These are phyloP conservation scores for Drosophila lini DNA, from an alignment of 1,140 invertebrate genomes.

Conservation along the genomic window DNA sequence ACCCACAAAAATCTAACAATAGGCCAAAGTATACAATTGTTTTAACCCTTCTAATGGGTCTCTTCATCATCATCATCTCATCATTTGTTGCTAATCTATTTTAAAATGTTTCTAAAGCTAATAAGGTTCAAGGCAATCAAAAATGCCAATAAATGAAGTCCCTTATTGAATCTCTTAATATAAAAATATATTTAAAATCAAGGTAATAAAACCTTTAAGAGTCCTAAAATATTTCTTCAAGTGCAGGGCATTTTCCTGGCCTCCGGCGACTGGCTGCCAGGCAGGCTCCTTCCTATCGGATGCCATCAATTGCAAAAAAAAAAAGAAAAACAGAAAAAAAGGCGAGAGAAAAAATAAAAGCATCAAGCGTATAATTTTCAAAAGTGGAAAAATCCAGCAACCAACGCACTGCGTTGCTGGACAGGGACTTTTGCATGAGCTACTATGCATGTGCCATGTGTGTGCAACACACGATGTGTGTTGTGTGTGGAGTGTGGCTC, in stretches of 20 bases:
- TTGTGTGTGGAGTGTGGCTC: constrained; percentile 6
- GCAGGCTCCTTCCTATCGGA: constrained; percentile 73
- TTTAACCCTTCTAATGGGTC: background rate
- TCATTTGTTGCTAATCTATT: background rate
- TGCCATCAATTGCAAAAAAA: constrained; percentile 79
- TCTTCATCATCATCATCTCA: background rate
- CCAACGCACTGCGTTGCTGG: constrained; percentile 57
- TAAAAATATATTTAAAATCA: background rate
- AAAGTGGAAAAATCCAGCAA: constrained; percentile 73
- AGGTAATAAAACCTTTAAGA: rapidly evolving
- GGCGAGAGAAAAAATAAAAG: constrained; percentile 50
- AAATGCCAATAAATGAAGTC: background rate
- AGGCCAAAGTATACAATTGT: background rate
- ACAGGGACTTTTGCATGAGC: constrained; percentile 36
- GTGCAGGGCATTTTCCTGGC: constrained; percentile 43
- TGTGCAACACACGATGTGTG: constrained; percentile 1
- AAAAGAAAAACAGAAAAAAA: constrained; percentile 38
- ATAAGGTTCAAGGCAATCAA: background rate
- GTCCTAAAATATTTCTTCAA: background rate
- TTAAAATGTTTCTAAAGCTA: background rate
- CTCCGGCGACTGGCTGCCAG: constrained; percentile 36
- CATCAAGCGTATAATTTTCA: constrained; percentile 79
- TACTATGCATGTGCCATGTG: constrained; percentile 4
- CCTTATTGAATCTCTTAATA: background rate
- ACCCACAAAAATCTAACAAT: too few species aligned